A percentile compares a stretch with the other conserved stretches of the same genome.
phyloP scores from a whole-genome alignment of 2,888 invertebrate species.

The Agrotis clavis region DNA sequence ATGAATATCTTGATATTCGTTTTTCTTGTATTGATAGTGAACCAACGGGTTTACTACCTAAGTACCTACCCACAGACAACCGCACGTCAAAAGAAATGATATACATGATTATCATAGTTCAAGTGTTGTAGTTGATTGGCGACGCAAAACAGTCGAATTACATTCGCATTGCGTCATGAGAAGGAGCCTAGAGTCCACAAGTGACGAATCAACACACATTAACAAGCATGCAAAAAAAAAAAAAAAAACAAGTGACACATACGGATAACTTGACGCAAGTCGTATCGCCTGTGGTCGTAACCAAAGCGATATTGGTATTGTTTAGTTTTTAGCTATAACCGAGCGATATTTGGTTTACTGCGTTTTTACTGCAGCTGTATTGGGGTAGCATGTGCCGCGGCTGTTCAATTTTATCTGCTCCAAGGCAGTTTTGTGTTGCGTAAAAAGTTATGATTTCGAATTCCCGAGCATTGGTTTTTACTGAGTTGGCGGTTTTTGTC shows the following conservation, averaged over 20 bases:
- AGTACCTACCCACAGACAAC: too few relatives aligned
- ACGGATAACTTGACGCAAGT: neutral
- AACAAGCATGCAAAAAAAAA: too few relatives aligned
- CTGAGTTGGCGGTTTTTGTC: conserved; percentile 20
- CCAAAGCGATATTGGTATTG: conserved; percentile 55
- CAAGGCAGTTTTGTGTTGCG: conserved; percentile 25
- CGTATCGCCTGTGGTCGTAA: neutral
- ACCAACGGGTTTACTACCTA: too few relatives aligned
- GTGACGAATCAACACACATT: too few relatives aligned
- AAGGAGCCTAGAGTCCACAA: too few relatives aligned
- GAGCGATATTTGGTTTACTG: conserved; percentile 46
- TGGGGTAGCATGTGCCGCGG: conserved; percentile 42
- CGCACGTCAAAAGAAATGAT: too few relatives aligned
- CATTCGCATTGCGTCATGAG: too few relatives aligned
- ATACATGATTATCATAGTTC: too few relatives aligned
- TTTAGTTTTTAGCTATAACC: conserved; percentile 60
- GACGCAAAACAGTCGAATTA: too few relatives aligned
- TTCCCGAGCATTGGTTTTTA: conserved; percentile 11
- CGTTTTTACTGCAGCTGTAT: conserved; percentile 56
- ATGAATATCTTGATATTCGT: too few relatives aligned
- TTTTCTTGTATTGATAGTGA: too few relatives aligned
- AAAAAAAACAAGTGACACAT: neutral
- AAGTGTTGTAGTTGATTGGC: too few relatives aligned
- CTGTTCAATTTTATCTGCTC: conserved; percentile 54
- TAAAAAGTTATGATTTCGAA: conserved; percentile 39